Percentiles rank a stretch among this genome's conserved stretches.
Conservation (phyloP, 2,113 vertebrate species). For the Mormyrus lacerda region DNA sequence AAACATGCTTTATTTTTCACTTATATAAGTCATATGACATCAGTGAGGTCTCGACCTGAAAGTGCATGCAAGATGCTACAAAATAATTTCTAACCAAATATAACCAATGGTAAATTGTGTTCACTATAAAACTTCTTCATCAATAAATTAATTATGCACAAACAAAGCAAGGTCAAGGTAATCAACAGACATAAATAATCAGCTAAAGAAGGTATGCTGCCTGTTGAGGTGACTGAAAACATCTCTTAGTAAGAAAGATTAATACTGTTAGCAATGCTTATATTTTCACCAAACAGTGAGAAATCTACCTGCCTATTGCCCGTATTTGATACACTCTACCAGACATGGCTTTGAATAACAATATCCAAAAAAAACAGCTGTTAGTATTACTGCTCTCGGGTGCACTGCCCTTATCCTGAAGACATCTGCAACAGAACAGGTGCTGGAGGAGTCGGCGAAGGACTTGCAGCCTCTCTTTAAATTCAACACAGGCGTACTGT, state of each 20-base stretch:
- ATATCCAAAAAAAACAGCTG: background rate
- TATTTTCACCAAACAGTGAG: background rate
- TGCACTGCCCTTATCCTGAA: background rate
- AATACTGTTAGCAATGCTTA: background rate
- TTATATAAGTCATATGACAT: background rate
- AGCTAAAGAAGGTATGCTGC: background rate
- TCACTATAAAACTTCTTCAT: background rate
- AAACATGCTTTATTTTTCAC: background rate
- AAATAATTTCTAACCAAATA: background rate
- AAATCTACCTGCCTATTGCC: background rate
- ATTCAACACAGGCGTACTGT: background rate
- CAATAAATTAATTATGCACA: background rate
- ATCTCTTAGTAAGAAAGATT: background rate
- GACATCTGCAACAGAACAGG: background rate
- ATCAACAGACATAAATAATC: background rate
- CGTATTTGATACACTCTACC: background rate
- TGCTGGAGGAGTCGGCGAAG: background rate
- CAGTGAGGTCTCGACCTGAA: background rate
- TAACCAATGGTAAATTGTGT: background rate
- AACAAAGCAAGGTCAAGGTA: background rate
- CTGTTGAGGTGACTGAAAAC: background rate
- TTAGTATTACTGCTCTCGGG: background rate
- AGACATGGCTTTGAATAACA: constrained; percentile 6
- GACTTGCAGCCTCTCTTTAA: background rate
- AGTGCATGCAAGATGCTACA: background rate